Conservation (phyloP, 92 coral and sea anemone species). For the Phymanthus crucifer region DNA sequence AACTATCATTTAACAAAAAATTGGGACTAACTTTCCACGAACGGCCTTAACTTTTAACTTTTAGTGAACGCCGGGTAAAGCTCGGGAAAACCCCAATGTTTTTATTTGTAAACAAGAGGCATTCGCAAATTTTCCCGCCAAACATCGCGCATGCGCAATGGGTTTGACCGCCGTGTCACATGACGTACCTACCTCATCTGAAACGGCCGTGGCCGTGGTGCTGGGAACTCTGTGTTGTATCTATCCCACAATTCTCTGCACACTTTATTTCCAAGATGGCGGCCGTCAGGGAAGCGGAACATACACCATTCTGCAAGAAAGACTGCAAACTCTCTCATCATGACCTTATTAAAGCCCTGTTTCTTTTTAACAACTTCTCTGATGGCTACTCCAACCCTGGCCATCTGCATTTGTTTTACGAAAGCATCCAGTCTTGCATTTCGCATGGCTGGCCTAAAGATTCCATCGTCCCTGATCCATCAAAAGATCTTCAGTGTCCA, state of each 20-base stretch:
- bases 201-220: neutral
- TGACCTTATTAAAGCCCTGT: conserved; percentile 62
- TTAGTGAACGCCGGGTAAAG: neutral
- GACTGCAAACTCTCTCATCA: conserved; percentile 56
- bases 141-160: too few species aligned
- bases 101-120: too few species aligned
- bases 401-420: conserved; percentile 53
- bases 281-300: conserved; percentile 8
- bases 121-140: too few species aligned
- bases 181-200: too few species aligned
- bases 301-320: conserved; percentile 70
- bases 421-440: conserved; percentile 45
- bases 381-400: conserved; percentile 53
- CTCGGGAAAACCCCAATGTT: too few species aligned
- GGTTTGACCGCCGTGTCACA: too few species aligned
- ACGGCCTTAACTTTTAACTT: too few species aligned
- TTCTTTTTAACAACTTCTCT: conserved; percentile 57
- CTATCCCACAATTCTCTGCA: neutral
- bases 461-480: conserved; percentile 55
- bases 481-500: conserved; percentile 50
- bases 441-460: conserved; percentile 65
- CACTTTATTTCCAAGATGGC: conserved; percentile 7
- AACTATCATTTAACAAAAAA: too few species aligned
- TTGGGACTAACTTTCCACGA: too few species aligned
- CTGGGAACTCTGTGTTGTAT: neutral